Percentiles rank a stretch among this genome's conserved stretches.
Evolutionary conservation across 2,113 vertebrate species (phyloP).

Genomic region (Camarhynchus parvulus): DNA sequence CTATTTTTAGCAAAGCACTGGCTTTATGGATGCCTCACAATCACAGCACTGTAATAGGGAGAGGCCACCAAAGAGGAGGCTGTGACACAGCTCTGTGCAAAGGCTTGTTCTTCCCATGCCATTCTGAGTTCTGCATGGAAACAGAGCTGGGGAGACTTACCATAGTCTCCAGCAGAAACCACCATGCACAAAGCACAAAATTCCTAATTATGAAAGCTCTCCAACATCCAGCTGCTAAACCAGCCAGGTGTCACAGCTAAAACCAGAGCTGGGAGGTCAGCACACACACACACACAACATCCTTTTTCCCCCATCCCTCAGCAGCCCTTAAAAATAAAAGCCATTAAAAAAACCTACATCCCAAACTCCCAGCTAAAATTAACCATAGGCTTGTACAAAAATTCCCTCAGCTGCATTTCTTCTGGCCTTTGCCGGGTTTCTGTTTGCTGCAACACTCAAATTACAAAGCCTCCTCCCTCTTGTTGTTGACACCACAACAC

Average conservation of each 20-base stretch:
- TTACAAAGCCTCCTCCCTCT: neutral
- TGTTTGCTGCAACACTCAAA: constrained; percentile 13
- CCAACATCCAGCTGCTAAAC: neutral
- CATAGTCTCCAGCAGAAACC: neutral
- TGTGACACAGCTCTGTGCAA: neutral
- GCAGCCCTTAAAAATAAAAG: neutral
- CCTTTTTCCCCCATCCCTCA: neutral
- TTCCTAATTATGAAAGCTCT: neutral
- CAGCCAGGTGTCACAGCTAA: neutral
- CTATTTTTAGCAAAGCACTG: neutral
- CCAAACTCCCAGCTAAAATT: constrained; percentile 23
- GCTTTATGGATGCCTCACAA: neutral
- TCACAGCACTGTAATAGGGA: neutral
- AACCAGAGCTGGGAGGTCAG: neutral
- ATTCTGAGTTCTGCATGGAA: neutral
- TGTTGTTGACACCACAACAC: neutral
- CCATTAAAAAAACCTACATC: neutral
- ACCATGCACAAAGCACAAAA: neutral
- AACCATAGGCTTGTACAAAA: neutral
- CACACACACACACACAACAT: neutral
- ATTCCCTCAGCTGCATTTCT: neutral
- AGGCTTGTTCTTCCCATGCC: neutral
- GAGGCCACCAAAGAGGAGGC: neutral
- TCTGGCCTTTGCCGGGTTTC: neutral
- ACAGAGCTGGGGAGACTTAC: neutral